These are phyloP conservation scores for Acanthosepion lycidas DNA, from an alignment of 2,888 invertebrate genomes.

Conservation along the genomic window DNA sequence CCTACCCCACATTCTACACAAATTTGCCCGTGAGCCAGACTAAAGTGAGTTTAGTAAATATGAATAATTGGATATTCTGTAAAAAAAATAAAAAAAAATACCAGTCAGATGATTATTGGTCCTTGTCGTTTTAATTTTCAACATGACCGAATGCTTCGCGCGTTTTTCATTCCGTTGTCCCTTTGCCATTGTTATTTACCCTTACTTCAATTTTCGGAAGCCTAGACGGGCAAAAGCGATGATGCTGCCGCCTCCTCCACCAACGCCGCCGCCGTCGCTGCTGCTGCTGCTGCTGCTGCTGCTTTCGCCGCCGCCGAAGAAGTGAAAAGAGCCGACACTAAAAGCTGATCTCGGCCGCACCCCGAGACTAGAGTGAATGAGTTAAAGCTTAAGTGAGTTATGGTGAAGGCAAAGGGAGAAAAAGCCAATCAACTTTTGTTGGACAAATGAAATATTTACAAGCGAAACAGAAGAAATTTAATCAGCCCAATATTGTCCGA, in stretches of 20 bases:
- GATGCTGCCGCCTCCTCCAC: too few species aligned
- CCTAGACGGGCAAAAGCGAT: not conserved
- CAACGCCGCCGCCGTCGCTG: too few species aligned
- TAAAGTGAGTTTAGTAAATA: too few species aligned
- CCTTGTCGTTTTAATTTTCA: not conserved
- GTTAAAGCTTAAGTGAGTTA: not conserved
- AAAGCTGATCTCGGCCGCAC: too few species aligned
- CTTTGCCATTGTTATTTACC: not conserved
- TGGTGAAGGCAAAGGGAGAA: not conserved
- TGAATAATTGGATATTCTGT: too few species aligned
- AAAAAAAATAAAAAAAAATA: not conserved
- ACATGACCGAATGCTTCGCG: not conserved
- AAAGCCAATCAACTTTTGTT: not conserved
- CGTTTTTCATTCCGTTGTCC: not conserved
- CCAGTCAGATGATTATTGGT: not conserved
- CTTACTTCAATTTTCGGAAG: not conserved
- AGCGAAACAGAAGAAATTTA: too few species aligned
- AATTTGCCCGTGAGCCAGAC: too few species aligned
- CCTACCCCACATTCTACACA: too few species aligned
- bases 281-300: too few species aligned
- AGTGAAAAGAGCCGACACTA: not conserved
- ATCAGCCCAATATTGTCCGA: too few species aligned
- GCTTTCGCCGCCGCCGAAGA: not conserved
- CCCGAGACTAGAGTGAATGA: not conserved
- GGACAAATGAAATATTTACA: too few species aligned